Conservation (phyloP, 2,113 vertebrate species). For the Lagopus leucura region DNA sequence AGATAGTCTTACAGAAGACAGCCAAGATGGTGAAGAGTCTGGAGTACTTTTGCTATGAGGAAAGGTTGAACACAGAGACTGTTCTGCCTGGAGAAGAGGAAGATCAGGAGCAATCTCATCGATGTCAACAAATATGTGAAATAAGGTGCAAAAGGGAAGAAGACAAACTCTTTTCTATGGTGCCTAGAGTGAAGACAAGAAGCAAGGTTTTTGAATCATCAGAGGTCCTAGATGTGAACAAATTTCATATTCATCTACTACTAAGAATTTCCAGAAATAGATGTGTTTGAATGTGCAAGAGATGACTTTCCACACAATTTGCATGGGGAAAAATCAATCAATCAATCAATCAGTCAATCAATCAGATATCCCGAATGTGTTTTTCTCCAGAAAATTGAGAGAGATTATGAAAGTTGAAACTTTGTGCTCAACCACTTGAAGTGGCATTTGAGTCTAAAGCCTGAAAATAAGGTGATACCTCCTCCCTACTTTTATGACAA, state of each 20-base stretch:
- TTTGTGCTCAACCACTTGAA: background rate
- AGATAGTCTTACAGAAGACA: background rate
- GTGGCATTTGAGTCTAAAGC: background rate
- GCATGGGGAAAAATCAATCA: background rate
- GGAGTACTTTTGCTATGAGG: background rate
- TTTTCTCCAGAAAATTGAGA: background rate
- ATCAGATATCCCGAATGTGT: background rate
- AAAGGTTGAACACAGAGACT: background rate
- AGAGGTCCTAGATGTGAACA: background rate
- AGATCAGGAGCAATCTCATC: background rate
- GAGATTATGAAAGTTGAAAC: background rate
- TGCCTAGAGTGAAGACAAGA: background rate
- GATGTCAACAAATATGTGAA: background rate
- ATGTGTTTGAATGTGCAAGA: background rate
- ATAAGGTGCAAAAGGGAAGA: background rate
- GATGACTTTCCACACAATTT: background rate
- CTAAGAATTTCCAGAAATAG: background rate
- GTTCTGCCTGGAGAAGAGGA: background rate
- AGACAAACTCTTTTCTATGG: background rate
- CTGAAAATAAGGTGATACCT: background rate
- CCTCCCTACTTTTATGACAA: background rate
- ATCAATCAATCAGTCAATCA: too few relatives aligned
- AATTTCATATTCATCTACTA: background rate
- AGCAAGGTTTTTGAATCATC: background rate
- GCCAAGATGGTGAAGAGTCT: background rate